These are phyloP conservation scores for Morone chrysops DNA, from an alignment of 2,113 vertebrate genomes.

Conservation along the genomic window DNA sequence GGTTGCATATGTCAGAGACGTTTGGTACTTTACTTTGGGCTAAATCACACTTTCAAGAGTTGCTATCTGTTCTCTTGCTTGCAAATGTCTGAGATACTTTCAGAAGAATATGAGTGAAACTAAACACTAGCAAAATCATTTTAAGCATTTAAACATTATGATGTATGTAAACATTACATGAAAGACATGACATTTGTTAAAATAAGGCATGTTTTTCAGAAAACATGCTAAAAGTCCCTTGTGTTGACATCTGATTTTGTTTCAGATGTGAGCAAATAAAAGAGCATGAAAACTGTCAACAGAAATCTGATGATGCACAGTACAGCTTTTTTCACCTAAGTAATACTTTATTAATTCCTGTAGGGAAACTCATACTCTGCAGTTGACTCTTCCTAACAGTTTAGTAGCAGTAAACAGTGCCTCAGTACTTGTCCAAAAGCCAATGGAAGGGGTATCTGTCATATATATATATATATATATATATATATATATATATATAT, in stretches of 20 bases:
- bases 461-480: background rate
- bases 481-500: background rate
- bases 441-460: too few species aligned
- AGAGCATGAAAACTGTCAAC: slow-evolving; percentile 15
- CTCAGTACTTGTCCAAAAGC: background rate
- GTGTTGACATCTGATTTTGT: slow-evolving; percentile 9
- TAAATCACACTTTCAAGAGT: slow-evolving; percentile 44
- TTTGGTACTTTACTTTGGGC: slow-evolving; percentile 21
- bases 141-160: background rate
- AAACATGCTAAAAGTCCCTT: background rate
- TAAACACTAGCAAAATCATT: background rate
- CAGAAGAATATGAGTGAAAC: slow-evolving; percentile 2
- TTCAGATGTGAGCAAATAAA: slow-evolving; percentile 16
- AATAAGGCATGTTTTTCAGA: slow-evolving; percentile 8
- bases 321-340: background rate
- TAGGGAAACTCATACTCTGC: slow-evolving; percentile 7
- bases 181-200: background rate
- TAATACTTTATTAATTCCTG: slow-evolving; percentile 24
- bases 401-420: slow-evolving; percentile 21
- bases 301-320: slow-evolving; percentile 14
- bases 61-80: slow-evolving; percentile 19
- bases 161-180: background rate
- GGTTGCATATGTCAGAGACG: slow-evolving; percentile 42
- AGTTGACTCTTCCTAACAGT: slow-evolving; percentile 14
- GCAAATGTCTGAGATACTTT: slow-evolving; percentile 16